Evolutionary conservation across 2,113 vertebrate species (phyloP).

Genomic region (Pelodiscus sinensis): DNA sequence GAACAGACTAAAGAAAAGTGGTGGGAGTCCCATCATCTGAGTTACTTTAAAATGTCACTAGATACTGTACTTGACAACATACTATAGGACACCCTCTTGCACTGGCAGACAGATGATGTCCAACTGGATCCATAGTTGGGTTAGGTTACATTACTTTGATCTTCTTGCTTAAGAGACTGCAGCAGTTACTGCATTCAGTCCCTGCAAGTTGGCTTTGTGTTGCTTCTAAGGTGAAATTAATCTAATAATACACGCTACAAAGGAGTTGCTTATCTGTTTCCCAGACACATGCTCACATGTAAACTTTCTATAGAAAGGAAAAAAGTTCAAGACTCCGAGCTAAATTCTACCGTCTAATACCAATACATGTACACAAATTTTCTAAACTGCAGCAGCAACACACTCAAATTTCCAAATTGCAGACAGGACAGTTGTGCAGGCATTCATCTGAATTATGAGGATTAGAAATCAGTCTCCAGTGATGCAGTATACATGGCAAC

Average conservation of each 20-base stretch:
- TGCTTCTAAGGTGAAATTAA: background rate
- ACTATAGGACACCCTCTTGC: background rate
- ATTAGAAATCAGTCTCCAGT: background rate
- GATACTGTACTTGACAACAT: background rate
- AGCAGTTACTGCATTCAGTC: background rate
- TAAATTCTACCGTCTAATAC: background rate
- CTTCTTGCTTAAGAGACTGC: background rate
- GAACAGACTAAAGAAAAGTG: background rate
- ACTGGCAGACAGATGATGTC: background rate
- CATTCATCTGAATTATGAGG: background rate
- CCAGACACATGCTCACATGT: background rate
- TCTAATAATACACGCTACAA: background rate
- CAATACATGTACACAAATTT: background rate
- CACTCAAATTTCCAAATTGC: background rate
- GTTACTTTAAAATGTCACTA: background rate
- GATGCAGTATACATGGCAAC: fast-evolving
- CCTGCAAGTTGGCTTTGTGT: background rate
- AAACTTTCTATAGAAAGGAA: background rate
- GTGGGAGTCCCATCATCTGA: background rate
- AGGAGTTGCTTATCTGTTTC: background rate
- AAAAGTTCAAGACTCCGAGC: background rate
- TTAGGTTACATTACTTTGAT: background rate
- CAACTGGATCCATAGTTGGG: too few species aligned
- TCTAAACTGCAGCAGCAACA: background rate
- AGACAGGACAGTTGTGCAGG: background rate